These are phyloP conservation scores for Polypedilum pembai DNA, from an alignment of 1,140 invertebrate genomes.

Conservation along the genomic window DNA sequence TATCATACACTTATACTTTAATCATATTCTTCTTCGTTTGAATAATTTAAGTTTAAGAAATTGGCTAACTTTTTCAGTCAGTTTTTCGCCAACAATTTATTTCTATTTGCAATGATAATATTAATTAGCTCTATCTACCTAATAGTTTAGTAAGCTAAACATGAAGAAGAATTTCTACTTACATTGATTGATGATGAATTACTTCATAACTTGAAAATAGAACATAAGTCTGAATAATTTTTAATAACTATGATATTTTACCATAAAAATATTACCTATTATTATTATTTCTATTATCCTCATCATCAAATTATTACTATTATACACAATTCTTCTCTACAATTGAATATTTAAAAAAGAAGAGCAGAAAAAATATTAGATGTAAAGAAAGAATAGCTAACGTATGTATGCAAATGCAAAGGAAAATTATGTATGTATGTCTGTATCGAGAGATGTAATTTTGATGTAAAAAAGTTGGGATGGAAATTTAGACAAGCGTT, in stretches of 20 bases:
- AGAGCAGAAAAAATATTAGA: not conserved
- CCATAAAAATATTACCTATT: not conserved
- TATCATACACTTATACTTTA: too few species aligned
- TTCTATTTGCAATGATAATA: too few species aligned
- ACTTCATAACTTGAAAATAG: not conserved
- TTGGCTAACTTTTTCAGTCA: too few species aligned
- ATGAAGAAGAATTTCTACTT: not conserved
- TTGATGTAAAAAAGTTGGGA: too few species aligned
- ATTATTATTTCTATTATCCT: not conserved
- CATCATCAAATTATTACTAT: too few species aligned
- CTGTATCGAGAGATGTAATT: too few species aligned
- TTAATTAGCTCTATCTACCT: too few species aligned
- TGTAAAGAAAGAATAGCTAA: not conserved
- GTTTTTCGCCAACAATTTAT: too few species aligned
- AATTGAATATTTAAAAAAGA: not conserved
- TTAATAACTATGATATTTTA: slow-evolving; percentile 20
- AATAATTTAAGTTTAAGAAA: too few species aligned
- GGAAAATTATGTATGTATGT: not conserved
- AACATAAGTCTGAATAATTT: slow-evolving; percentile 19
- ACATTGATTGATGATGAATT: not conserved
- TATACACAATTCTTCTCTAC: not conserved
- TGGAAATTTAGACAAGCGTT: too few species aligned
- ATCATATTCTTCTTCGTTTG: too few species aligned
- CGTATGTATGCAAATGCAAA: not conserved
- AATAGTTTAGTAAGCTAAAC: not conserved